Evolutionary conservation across 2,797 vertebrate genomes (phyloP).

Genomic region (Etheostoma nigrum): DNA sequence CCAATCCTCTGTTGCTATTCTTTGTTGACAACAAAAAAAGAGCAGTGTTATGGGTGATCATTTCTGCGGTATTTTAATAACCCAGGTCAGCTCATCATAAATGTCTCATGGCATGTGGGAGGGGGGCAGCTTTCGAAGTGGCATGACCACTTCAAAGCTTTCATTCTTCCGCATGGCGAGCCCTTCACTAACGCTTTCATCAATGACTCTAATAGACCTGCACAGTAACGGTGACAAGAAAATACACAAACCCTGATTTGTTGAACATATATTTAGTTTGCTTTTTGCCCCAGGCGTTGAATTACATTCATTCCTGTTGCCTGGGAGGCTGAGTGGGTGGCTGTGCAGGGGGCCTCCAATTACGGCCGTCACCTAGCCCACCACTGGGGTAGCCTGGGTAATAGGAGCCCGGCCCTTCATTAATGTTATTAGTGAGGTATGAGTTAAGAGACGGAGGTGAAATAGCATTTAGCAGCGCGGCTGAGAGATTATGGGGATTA

Average conservation of each 20-base stretch:
- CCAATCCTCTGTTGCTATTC: constrained; percentile 76
- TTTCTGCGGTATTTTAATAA: constrained; percentile 82
- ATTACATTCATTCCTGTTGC: constrained; percentile 85
- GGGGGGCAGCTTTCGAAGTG: constrained; percentile 64
- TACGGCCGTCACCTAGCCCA: constrained; percentile 71
- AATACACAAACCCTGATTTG: constrained; percentile 88
- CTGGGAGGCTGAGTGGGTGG: constrained; percentile 81
- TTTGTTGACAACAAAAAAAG: constrained; percentile 77
- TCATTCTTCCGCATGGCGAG: constrained; percentile 60
- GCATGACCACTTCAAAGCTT: constrained; percentile 80
- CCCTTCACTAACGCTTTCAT: constrained; percentile 80
- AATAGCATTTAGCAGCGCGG: constrained; percentile 81
- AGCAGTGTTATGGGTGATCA: constrained; percentile 74
- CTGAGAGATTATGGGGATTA: constrained; percentile 84
- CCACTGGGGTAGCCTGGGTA: constrained; percentile 62
- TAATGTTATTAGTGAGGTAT: constrained; percentile 85
- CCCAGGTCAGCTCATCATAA: constrained; percentile 76
- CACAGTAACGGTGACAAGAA: constrained; percentile 83
- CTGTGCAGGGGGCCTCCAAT: constrained; percentile 71
- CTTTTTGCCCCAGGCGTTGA: constrained; percentile 86
- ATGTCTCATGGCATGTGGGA: constrained; percentile 60
- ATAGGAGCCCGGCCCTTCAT: constrained; percentile 80
- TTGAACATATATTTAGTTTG: constrained; percentile 88
- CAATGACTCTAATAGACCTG: constrained; percentile 79
- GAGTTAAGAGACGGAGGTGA: constrained; percentile 87